Conservation (phyloP, 2,113 vertebrate species). For the Dasyprocta punctata region DNA sequence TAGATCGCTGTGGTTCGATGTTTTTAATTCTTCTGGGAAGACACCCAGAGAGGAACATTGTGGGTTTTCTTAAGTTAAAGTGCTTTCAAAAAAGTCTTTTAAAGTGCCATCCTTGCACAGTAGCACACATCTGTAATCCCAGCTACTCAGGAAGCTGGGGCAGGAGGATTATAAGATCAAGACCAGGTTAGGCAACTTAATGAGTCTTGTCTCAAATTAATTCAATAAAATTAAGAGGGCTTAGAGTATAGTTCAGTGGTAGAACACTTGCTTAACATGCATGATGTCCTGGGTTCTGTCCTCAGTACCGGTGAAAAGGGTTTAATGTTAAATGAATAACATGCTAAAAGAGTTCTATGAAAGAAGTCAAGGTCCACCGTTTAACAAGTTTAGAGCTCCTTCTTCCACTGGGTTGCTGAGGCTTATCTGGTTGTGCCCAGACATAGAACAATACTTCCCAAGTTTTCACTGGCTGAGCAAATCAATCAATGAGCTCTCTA, state of each 20-base stretch:
- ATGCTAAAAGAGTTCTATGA: background rate
- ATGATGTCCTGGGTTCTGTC: background rate
- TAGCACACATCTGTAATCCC: background rate
- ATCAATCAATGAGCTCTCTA: background rate
- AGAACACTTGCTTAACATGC: background rate
- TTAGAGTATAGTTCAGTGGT: too few relatives aligned
- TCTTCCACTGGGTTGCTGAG: background rate
- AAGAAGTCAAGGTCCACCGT: background rate
- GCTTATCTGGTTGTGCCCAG: background rate
- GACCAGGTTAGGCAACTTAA: background rate
- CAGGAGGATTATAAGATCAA: background rate
- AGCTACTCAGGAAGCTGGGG: background rate
- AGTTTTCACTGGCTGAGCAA: background rate
- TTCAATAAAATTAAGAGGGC: background rate
- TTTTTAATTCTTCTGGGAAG: background rate
- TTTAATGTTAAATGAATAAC: background rate
- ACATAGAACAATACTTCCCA: background rate
- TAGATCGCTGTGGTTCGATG: background rate
- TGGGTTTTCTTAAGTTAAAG: background rate
- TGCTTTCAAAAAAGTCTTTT: background rate
- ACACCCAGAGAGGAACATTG: background rate
- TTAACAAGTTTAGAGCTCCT: background rate
- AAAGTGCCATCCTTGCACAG: background rate
- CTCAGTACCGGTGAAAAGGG: background rate
- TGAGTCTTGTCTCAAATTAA: background rate